A percentile compares a stretch with the other conserved stretches of the same genome.
These are phyloP conservation scores for Brenthis daphne DNA, from an alignment of 2,888 invertebrate species.

Conservation along the genomic window DNA sequence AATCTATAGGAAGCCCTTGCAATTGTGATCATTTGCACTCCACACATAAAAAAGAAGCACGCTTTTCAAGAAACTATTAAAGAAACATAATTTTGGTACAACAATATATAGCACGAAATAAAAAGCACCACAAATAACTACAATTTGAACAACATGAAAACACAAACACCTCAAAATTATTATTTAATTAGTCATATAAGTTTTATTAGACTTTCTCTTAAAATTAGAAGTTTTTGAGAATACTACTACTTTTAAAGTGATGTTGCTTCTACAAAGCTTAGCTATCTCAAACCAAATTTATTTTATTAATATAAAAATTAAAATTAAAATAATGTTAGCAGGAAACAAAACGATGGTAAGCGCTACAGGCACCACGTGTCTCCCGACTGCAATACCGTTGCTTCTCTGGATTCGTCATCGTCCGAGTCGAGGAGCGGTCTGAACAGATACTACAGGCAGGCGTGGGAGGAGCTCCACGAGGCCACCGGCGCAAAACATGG, in stretches of 20 bases:
- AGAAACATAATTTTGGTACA: not conserved
- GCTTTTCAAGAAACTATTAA: conserved; percentile 18
- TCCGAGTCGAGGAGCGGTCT: conserved; percentile 92
- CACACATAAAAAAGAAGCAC: conserved; percentile 27
- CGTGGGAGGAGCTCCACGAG: conserved; percentile 96
- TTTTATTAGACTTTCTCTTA: no score
- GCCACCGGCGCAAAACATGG: conserved; percentile 84
- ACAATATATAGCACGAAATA: no score
- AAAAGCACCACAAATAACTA: no score
- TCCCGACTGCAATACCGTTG: conserved; percentile 95
- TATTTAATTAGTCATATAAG: no score
- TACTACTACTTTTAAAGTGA: no score
- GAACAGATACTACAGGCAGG: conserved; percentile 94
- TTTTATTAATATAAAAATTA: not conserved
- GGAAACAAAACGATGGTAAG: conserved; percentile 87
- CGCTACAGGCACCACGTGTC: conserved; percentile 94
- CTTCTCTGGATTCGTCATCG: conserved; percentile 93
- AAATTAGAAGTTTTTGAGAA: no score
- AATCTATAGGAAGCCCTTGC: not conserved
- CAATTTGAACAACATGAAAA: no score
- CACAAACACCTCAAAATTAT: no score
- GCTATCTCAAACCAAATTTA: no score
- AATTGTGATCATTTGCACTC: conserved; percentile 4
- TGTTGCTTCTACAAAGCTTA: no score
- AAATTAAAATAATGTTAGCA: conserved; percentile 48